Evolutionary conservation across 2,113 vertebrate genomes (phyloP), one percentile per base, ranked within the genome.

Genomic region (Zootoca vivipara): DNA sequence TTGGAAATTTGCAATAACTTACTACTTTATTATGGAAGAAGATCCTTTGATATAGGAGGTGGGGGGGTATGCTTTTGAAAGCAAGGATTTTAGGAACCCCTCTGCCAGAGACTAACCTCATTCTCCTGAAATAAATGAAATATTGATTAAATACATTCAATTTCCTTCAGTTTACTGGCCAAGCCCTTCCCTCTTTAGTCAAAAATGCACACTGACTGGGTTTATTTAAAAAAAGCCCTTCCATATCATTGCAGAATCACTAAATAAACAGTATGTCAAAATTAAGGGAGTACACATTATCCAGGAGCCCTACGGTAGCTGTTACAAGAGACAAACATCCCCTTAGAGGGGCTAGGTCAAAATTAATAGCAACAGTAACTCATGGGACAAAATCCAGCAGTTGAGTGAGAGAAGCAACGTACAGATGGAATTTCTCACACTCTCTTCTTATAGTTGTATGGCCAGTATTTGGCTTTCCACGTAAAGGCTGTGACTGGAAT

Each of bases 141-240:
- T 18, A 88, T 72, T 88, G 75, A 92, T 89, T 85, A 94, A 83
- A 89, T 91, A 92, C 88, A 64, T 84, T 83, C 40, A 73, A 65
- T 52, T 89, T 85, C 82, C 74, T 93, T 73, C 93, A 86, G 62
- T 88, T 87, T 90, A 92, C 85, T 93, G 85, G 92, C 26, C 77
- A 78, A 84, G 72, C 88, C 85, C 64, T 89, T 30, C 89, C 90
- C 91, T 82, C 70, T 67, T 38, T 40, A n/a, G 40, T 69, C 3
- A 28, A 52, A 78, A 80, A 33, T 3, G 15, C 9, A 62, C 12
- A 22, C 26, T 38, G 70, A 82, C 28, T 38, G 70, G 33, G 33
- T 42, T 80, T 87, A 86, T 78, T 65, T 67, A 67, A 8, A 65
- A n/a, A 67, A 46, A 52, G 12, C 46, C 46, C 15, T 78, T 78